phyloP scores from a whole-genome alignment of 2,113 vertebrate genomes.

The Peromyscus maniculatus region DNA sequence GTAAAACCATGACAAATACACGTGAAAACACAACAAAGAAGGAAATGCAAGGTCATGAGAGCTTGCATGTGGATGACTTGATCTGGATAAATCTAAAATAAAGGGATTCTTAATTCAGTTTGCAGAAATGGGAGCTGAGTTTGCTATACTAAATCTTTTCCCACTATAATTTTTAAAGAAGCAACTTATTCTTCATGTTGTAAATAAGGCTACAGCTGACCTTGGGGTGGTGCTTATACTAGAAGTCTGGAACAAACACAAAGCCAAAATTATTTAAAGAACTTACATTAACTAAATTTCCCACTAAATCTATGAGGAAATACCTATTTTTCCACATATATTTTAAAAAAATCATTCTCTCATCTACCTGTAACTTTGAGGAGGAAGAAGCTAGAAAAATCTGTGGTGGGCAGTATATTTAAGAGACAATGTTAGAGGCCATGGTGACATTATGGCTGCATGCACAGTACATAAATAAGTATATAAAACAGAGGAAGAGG shows the following conservation, averaged over 20 bases:
- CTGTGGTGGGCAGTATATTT: not conserved
- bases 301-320: not conserved
- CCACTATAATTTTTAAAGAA: slow-evolving; percentile 54
- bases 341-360: slow-evolving; percentile 36
- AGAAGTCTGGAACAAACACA: not conserved
- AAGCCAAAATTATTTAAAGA: slow-evolving; percentile 21
- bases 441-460: no score
- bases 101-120: slow-evolving; percentile 44
- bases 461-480: not conserved
- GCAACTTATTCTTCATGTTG: not conserved
- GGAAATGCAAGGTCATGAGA: slow-evolving; percentile 27
- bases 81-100: slow-evolving; percentile 18
- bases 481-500: not conserved
- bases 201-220: not conserved
- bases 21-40: not conserved
- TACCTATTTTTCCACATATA: not conserved
- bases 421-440: not conserved
- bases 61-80: not conserved
- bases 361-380: not conserved
- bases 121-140: not conserved
- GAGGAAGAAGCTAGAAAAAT: not conserved
- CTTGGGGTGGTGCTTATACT: not conserved
- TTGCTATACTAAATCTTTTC: not conserved
- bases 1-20: not conserved
- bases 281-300: not conserved